Evolutionary conservation across 2,888 invertebrate species (phyloP).

Genomic region (Patella caerulea): DNA sequence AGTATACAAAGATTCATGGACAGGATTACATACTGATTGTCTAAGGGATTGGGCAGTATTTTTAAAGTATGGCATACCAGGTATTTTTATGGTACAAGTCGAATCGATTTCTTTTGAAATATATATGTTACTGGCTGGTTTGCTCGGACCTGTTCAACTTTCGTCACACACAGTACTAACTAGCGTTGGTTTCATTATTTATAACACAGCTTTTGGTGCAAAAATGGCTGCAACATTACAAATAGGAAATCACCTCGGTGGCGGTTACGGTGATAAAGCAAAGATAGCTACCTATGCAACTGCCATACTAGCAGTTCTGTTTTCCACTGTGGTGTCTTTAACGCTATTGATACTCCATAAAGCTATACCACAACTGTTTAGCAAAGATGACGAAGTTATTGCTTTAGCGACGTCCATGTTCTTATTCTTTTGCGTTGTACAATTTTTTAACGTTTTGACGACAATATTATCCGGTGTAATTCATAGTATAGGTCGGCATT

Average conservation of each 20-base stretch:
- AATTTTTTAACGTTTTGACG: not conserved
- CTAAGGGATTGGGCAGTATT: not conserved
- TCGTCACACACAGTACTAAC: not conserved
- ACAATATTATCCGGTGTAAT: conserved; percentile 2
- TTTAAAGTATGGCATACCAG: not conserved
- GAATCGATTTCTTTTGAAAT: not conserved
- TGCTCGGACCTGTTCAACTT: not conserved
- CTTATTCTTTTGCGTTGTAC: not conserved
- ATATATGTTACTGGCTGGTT: not conserved
- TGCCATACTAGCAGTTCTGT: not conserved
- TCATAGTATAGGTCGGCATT: not conserved
- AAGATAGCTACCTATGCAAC: not conserved
- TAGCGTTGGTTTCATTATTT: not conserved
- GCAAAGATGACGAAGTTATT: not conserved
- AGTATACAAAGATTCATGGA: not conserved
- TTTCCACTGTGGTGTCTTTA: not conserved
- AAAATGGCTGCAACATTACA: not conserved
- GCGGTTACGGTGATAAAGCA: not conserved
- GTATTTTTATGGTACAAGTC: not conserved
- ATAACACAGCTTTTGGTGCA: not conserved
- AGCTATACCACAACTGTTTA: not conserved
- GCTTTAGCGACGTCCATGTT: not conserved
- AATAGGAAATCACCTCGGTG: not conserved
- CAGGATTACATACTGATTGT: not conserved
- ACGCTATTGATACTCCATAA: not conserved